These are phyloP conservation scores for Rhodinocichla rosea DNA, from an alignment of 2,113 vertebrate genomes.

Conservation along the genomic window DNA sequence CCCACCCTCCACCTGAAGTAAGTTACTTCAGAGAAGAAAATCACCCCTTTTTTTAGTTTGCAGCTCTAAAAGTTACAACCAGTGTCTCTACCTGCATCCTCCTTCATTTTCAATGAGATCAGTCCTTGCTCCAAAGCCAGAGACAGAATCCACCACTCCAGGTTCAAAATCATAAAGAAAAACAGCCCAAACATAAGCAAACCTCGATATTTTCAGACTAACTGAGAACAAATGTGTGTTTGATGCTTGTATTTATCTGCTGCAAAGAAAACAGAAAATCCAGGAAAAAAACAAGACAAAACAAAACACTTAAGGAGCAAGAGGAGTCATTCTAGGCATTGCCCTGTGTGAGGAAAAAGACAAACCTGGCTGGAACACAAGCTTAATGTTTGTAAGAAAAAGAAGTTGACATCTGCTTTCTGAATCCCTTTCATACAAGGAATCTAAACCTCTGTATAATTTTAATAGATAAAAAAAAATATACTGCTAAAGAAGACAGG, in stretches of 20 bases:
- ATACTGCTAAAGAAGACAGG: background rate
- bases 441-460: background rate
- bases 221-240: background rate
- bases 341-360: background rate
- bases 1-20: background rate
- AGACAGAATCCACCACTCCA: background rate
- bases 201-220: background rate
- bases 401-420: background rate
- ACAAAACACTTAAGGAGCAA: background rate
- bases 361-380: background rate
- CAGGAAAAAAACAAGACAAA: background rate
- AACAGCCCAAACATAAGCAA: background rate
- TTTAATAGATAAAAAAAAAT: background rate
- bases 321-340: background rate
- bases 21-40: background rate
- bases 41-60: background rate
- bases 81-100: background rate
- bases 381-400: background rate
- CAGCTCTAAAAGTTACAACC: background rate
- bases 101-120: background rate
- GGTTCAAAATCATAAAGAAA: background rate
- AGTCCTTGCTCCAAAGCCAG: background rate
- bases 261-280: background rate
- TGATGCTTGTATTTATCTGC: background rate
- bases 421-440: background rate